These are phyloP conservation scores for Cydia strobilella DNA, from an alignment of 1,140 invertebrate species.

Conservation along the genomic window DNA sequence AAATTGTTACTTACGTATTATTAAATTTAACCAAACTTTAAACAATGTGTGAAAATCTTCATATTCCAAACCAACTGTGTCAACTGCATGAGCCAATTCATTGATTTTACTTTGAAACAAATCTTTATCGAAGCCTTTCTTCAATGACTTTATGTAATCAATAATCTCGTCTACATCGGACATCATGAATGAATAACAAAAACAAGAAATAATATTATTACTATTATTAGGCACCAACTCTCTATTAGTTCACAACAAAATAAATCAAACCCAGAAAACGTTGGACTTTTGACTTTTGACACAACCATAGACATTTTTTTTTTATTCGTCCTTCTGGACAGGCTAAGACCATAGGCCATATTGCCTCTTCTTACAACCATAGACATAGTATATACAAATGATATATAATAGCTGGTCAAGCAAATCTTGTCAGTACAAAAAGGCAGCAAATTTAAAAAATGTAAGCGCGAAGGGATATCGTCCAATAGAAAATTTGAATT, in stretches of 20 bases:
- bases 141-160: slow-evolving; percentile 69
- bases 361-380: too few species aligned
- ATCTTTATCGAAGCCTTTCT: slow-evolving; percentile 72
- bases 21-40: slow-evolving; percentile 73
- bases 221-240: background rate
- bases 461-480: too few species aligned
- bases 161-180: slow-evolving; percentile 69
- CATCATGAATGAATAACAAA: slow-evolving; percentile 46
- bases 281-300: slow-evolving; percentile 51
- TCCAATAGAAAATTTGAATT: too few species aligned
- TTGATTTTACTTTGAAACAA: slow-evolving; percentile 69
- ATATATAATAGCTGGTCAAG: too few species aligned
- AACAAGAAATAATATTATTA: slow-evolving; percentile 3
- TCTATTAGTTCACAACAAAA: background rate
- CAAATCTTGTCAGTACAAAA: too few species aligned
- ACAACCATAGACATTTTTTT: too few species aligned
- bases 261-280: slow-evolving; percentile 36
- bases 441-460: too few species aligned
- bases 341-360: too few species aligned
- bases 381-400: too few species aligned
- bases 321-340: too few species aligned
- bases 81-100: slow-evolving; percentile 57
- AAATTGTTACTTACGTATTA: slow-evolving; percentile 63
- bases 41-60: slow-evolving; percentile 68
- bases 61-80: slow-evolving; percentile 56